Evolutionary conservation across 1,140 invertebrate genomes (phyloP), one percentile per base, ranked within the genome.

Genomic region (Zeugodacus cucurbitae): DNA sequence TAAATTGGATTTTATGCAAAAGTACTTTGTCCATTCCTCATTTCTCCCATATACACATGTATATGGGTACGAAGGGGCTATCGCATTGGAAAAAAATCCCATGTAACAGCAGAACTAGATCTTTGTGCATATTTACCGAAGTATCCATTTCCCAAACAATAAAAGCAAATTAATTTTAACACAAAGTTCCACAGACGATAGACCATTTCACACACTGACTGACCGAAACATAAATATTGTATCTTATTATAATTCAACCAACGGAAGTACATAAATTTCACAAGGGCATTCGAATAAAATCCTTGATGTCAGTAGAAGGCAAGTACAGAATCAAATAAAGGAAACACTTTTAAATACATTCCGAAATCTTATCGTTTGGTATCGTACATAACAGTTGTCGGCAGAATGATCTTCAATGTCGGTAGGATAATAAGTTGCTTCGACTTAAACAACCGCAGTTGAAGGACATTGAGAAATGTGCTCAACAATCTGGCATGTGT

Each of bases 1-100:
- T 41, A 41, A 74, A 74, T 74, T 82, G 41, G 74, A 82, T 48
- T 82, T 82, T 82, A 82, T 48, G n/a, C 74, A 82, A 82, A 82
- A 48, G 48, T 41, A 48, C 37, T 74, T 74, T 41, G 34, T 67
- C 34, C 67, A 37, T 22, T 41, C 67, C 58, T 26, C n/a, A 26
- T 14, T 54, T 20, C 26, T 4, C 26, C 14, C 29, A 67, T 32
- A 41, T 74, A 32, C 32, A 6, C 20, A 74, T 26, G n/a, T 26
- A 26, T 26, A 70, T 34, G 8, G 26, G 11, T 70, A 17, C 5
- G 74, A 32, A 17, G 41, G n/a, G 22, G 37, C 37, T 22, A 34
- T n/a, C 4, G 41, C 22, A 48, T 44, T 82, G 48, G n/a, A n/a
- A n/a, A n/a, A n/a, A n/a, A n/a, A n/a, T 82, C 74, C 74, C 74